Evolutionary conservation across 1,140 invertebrate species (phyloP), one percentile per base, ranked within the genome.

Genomic region (Sycophaga agraensis): DNA sequence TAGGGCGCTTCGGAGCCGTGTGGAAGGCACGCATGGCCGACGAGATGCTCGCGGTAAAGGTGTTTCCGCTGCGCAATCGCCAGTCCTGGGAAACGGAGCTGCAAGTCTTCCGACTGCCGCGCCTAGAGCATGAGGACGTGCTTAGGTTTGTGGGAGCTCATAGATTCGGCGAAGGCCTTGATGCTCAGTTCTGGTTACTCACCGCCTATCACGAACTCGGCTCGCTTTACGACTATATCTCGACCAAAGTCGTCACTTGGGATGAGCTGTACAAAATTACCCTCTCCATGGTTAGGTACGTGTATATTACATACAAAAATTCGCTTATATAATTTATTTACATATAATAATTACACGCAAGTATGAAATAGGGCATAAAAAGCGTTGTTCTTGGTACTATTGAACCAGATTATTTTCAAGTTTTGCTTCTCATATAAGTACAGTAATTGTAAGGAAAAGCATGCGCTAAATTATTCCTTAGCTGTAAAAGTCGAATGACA

Each of bases 221-320:
- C 26, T 98, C 96, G 9, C 82, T 99, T 1, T 96, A 91, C 75
- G 96, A 99, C 82, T 98, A 91, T 79, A 83, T 99, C 9, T 98
- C 98, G 80, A 90, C 91, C 0, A 91, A 98, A 76, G 88, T 90
- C 1, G 81, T 98, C 0, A 90, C 89, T 17, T 96, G 94, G 91
- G 71, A 82, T 43, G 91, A 98, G 68, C 82, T 97, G 63, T 91
- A 93, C 72, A 87, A 85, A 67, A 92, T 99, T 70, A 91, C 93
- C 2, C 89, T 92, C 55, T 90, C 92, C n/a, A 96, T 99, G 87
- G 86, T 90, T 1, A 85, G 86, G 68, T 82, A 71, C n/a, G n/a
- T n/a, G n/a, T n/a, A 34, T 3, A 17, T 35, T 35, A 1, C 17
- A 14, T 34, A 51, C 19, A 2, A 19, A 11, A 21, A 45, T 37